Evolutionary conservation across 2,797 vertebrate genomes (phyloP).

Genomic region (Crenichthys baileyi): DNA sequence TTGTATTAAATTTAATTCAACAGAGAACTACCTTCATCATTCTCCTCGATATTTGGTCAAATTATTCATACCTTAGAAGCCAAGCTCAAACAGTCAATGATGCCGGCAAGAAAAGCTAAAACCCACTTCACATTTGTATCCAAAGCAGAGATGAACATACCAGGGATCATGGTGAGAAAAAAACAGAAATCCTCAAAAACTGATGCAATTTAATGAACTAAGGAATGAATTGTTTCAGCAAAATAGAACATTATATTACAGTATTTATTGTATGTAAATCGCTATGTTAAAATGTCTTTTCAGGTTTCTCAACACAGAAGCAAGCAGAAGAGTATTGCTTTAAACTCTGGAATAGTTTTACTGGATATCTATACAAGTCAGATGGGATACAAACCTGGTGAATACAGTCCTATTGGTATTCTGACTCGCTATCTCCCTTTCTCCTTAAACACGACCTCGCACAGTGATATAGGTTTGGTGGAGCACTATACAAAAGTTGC

Average conservation of each 20-base stretch:
- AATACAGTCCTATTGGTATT: background rate
- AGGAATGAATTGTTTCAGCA: background rate
- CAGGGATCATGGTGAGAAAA: constrained; percentile 65
- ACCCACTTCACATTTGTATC: constrained; percentile 71
- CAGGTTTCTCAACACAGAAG: constrained; percentile 60
- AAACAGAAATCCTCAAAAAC: background rate
- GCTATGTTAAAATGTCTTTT: constrained; percentile 16
- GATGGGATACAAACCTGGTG: constrained; percentile 72
- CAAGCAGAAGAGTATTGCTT: constrained; percentile 52
- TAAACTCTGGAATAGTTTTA: constrained; percentile 60
- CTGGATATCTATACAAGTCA: constrained; percentile 54
- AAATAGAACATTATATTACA: background rate
- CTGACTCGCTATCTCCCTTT: background rate
- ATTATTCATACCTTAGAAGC: constrained; percentile 70
- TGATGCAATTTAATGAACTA: background rate
- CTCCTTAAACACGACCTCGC: background rate
- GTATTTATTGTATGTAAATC: accelerated
- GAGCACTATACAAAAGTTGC: too few relatives aligned
- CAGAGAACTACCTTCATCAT: constrained; percentile 76
- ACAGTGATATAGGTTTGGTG: background rate
- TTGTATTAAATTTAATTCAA: background rate
- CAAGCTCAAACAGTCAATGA: constrained; percentile 71
- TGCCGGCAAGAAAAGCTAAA: constrained; percentile 49
- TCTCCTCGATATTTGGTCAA: constrained; percentile 53
- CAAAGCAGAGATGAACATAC: constrained; percentile 54